Conservation (phyloP, 2,113 vertebrate species). For the Peromyscus californicus region DNA sequence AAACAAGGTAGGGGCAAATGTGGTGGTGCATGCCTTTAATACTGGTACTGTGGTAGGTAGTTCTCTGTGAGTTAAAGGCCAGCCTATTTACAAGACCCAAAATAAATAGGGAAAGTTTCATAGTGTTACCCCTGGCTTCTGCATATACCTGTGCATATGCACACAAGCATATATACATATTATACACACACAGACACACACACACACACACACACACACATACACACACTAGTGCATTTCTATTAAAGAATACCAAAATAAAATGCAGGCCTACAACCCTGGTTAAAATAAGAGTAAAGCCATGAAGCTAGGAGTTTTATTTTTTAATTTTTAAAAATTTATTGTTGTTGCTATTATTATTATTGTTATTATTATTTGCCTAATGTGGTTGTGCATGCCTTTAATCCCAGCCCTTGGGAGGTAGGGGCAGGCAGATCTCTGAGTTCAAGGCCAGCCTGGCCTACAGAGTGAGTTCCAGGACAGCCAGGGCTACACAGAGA, state of each 20-base stretch:
- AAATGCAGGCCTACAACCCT: slow-evolving; percentile 9
- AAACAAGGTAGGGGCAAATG: background rate
- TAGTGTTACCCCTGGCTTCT: background rate
- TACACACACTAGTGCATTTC: background rate
- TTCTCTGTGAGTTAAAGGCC: background rate
- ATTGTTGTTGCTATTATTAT: no score
- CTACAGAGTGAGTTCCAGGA: background rate
- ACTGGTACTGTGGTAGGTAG: background rate
- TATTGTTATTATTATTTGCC: no score
- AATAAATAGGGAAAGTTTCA: background rate
- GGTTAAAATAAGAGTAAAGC: slow-evolving; percentile 35
- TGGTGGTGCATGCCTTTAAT: background rate
- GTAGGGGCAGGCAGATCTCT: background rate
- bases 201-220: background rate
- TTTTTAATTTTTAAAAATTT: background rate
- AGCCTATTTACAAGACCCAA: background rate
- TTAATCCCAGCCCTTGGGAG: background rate
- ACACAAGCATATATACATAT: no score
- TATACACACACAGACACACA: background rate
- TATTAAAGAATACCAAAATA: background rate
- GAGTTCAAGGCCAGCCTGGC: background rate
- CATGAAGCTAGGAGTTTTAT: slow-evolving; percentile 18
- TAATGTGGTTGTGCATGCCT: background rate
- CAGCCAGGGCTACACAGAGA: no score
- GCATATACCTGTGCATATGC: background rate